Conservation (phyloP, 2,888 invertebrate species). For the Agrotis segetum region DNA sequence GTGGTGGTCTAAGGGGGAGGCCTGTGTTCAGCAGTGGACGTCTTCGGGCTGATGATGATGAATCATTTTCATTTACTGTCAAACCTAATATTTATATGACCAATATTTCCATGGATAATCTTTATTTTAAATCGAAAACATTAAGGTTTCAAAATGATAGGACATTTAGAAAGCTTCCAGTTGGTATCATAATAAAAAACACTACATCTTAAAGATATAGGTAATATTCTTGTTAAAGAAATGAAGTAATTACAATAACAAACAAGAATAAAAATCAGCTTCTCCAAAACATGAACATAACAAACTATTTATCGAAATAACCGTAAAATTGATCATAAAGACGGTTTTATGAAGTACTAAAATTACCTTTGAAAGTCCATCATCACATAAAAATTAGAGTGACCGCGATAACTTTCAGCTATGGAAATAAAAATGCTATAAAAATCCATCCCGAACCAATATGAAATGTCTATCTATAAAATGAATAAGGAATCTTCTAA, state of each 20-base stretch:
- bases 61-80: no score
- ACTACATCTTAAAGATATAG: not conserved
- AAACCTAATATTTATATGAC: no score
- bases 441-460: slow-evolving; percentile 54
- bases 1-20: no score
- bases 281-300: slow-evolving; percentile 11
- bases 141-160: not conserved
- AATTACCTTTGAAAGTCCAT: slow-evolving; percentile 50
- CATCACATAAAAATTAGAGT: slow-evolving; percentile 64
- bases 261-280: slow-evolving; percentile 12
- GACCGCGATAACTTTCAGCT: slow-evolving; percentile 45
- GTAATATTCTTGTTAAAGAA: slow-evolving; percentile 7
- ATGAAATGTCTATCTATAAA: slow-evolving; percentile 61
- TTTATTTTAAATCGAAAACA: not conserved
- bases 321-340: slow-evolving; percentile 45
- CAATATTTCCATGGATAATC: no score
- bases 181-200: not conserved
- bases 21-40: no score
- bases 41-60: no score
- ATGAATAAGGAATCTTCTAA: slow-evolving; percentile 46
- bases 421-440: slow-evolving; percentile 59
- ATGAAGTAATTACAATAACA: slow-evolving; percentile 22
- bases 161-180: not conserved
- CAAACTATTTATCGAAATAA: slow-evolving; percentile 27
- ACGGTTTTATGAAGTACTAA: slow-evolving; percentile 60